Evolutionary conservation across 2,888 invertebrate species (phyloP).

Genomic region (Rutpela maculata): DNA sequence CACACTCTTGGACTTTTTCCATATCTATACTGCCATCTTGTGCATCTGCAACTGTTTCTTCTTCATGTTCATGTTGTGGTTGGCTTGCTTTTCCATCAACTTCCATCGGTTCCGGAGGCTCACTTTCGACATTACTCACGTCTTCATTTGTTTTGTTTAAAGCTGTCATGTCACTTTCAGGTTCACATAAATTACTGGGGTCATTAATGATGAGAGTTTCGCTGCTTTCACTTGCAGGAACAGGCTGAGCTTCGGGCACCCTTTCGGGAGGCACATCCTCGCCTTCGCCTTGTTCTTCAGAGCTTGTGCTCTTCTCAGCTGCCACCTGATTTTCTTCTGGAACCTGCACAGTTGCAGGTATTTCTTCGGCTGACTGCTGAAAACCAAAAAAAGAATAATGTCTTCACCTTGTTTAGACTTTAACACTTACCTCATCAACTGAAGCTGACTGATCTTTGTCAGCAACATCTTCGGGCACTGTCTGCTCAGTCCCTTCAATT

Average conservation of each 20-base stretch:
- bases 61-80: conserved; percentile 10
- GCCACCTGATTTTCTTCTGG: neutral
- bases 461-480: conserved; percentile 25
- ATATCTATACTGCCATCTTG: neutral
- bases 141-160: conserved; percentile 1
- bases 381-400: conserved; percentile 8
- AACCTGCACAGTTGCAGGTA: neutral
- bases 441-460: conserved; percentile 29
- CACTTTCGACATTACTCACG: conserved; percentile 3
- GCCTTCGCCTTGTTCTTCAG: neutral
- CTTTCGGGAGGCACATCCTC: conserved; percentile 17
- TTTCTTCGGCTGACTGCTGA: conserved; percentile 15
- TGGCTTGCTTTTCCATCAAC: conserved; percentile 51
- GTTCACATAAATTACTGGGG: neutral
- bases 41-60: neutral
- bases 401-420: neutral
- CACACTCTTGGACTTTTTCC: neutral
- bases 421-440: conserved; percentile 9
- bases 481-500: conserved; percentile 55
- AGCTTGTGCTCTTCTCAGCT: neutral
- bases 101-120: conserved; percentile 57
- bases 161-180: conserved; percentile 3
- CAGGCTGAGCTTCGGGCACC: neutral
- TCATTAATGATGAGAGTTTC: conserved; percentile 32
- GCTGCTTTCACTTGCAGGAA: neutral